Percentiles rank a stretch among this genome's conserved stretches.
Evolutionary conservation across 2,888 invertebrate species (phyloP).

Genomic region (Keiferia lycopersicella): DNA sequence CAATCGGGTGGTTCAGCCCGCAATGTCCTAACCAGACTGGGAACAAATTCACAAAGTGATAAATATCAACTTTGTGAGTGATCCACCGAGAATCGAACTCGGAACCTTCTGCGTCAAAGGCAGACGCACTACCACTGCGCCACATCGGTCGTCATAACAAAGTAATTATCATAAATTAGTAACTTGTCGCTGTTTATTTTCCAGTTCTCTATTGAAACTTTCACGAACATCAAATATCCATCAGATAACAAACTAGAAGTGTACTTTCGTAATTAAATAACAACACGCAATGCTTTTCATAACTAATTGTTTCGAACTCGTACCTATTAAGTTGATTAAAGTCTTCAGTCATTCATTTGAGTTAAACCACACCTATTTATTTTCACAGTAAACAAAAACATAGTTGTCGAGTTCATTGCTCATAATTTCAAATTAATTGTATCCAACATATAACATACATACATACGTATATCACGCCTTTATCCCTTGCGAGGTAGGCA

Average conservation of each 20-base stretch:
- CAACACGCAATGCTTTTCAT: conserved; percentile 6
- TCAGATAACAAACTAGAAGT: conserved; percentile 6
- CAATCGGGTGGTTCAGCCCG: too few relatives aligned
- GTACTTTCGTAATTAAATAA: conserved; percentile 4
- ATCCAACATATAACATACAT: too few relatives aligned
- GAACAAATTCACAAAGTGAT: too few relatives aligned
- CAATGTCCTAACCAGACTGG: too few relatives aligned
- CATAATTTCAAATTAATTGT: not conserved
- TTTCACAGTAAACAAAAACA: not conserved
- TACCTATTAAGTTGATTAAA: conserved; percentile 1
- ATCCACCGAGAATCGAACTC: too few relatives aligned
- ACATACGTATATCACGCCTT: too few relatives aligned
- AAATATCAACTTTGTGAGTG: too few relatives aligned
- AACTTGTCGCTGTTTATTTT: not conserved
- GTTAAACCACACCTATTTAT: not conserved
- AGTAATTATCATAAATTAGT: not conserved
- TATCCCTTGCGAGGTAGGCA: too few relatives aligned
- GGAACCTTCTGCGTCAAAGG: too few relatives aligned
- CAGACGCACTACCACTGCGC: too few relatives aligned
- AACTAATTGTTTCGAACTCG: conserved; percentile 31
- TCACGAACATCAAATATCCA: not conserved
- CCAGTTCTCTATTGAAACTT: not conserved
- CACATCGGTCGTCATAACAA: too few relatives aligned
- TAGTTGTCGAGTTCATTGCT: not conserved
- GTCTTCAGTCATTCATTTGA: not conserved